These are phyloP conservation scores for Formica aserva DNA, from an alignment of 2,888 invertebrate genomes.

Conservation along the genomic window DNA sequence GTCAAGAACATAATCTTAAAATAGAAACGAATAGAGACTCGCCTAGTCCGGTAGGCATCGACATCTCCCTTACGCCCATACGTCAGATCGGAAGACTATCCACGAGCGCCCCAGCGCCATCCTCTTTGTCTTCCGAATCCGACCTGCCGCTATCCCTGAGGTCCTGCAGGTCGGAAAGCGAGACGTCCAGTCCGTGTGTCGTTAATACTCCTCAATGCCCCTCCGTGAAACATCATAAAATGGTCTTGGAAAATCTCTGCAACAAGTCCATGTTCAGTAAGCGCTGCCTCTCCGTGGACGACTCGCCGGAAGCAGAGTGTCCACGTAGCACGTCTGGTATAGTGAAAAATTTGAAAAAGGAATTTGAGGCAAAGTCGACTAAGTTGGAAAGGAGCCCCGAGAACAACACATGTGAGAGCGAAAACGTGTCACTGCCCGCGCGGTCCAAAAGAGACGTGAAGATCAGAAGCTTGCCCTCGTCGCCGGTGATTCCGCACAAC, in stretches of 20 bases:
- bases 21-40: slow-evolving; percentile 66
- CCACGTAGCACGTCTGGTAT: slow-evolving; percentile 88
- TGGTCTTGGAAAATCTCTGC: slow-evolving; percentile 86
- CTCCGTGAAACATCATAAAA: slow-evolving; percentile 87
- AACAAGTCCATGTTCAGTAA: slow-evolving; percentile 84
- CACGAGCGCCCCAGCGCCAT: slow-evolving; percentile 83
- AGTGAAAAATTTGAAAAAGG: slow-evolving; percentile 94
- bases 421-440: slow-evolving; percentile 46
- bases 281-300: slow-evolving; percentile 83
- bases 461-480: slow-evolving; percentile 84
- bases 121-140: slow-evolving; percentile 85
- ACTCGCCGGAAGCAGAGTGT: slow-evolving; percentile 83
- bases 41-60: slow-evolving; percentile 74
- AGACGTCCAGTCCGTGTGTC: slow-evolving; percentile 85
- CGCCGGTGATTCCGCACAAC: slow-evolving; percentile 89
- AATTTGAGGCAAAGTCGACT: slow-evolving; percentile 93
- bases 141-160: slow-evolving; percentile 78
- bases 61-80: slow-evolving; percentile 74
- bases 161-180: slow-evolving; percentile 84
- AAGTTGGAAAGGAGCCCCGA: slow-evolving; percentile 81
- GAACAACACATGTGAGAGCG: slow-evolving; percentile 63
- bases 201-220: slow-evolving; percentile 86
- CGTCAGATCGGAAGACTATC: slow-evolving; percentile 84
- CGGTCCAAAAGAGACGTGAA: slow-evolving; percentile 80
- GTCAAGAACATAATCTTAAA: slow-evolving; percentile 65